These are phyloP conservation scores for Hemicrepidius hirtus DNA, from an alignment of 2,888 invertebrate genomes.

Conservation along the genomic window DNA sequence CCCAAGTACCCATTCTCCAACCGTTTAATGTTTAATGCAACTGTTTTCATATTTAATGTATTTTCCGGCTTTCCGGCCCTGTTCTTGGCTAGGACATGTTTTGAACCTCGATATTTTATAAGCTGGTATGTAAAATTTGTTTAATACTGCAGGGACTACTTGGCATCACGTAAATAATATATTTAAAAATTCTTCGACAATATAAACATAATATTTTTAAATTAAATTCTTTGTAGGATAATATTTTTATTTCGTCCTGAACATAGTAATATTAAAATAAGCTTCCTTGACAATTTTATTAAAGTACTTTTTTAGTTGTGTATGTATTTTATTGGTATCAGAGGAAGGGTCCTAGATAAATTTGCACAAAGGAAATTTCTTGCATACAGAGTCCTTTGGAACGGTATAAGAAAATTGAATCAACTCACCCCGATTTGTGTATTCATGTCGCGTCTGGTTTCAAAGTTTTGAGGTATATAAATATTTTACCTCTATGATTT, in stretches of 20 bases:
- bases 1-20: neutral
- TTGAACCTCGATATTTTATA: too few relatives aligned
- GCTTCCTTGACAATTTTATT: too few relatives aligned
- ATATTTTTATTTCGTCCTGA: too few relatives aligned
- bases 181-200: too few relatives aligned
- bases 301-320: too few relatives aligned
- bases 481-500: conserved; percentile 50
- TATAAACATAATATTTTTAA: too few relatives aligned
- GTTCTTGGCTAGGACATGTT: neutral
- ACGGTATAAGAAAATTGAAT: conserved; percentile 43
- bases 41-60: conserved; percentile 19
- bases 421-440: conserved; percentile 43
- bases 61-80: conserved; percentile 9
- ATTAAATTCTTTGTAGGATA: too few relatives aligned
- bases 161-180: neutral
- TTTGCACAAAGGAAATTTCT: conserved; percentile 33
- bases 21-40: conserved; percentile 21
- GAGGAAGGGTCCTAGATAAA: conserved; percentile 28
- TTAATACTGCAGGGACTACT: neutral
- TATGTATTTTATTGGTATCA: too few relatives aligned
- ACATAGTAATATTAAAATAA: too few relatives aligned
- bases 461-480: conserved; percentile 48
- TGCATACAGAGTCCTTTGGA: conserved; percentile 35
- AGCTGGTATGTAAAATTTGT: neutral
- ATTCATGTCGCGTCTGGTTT: conserved; percentile 43